Evolutionary conservation across 2,797 vertebrate species (phyloP), one percentile per base, ranked within the genome.

Genomic region (Sebastes cheni): DNA sequence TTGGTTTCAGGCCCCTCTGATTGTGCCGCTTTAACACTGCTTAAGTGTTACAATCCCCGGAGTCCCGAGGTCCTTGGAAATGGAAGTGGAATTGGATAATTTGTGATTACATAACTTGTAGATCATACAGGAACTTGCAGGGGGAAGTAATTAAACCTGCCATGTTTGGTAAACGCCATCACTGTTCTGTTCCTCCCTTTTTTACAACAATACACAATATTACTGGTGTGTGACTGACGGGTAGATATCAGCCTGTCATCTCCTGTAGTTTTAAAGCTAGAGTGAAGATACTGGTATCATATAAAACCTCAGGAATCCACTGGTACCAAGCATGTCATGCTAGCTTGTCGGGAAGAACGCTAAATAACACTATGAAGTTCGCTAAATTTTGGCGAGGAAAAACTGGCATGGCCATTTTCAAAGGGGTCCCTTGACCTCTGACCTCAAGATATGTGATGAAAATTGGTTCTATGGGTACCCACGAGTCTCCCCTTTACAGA

Each of bases 1-100:
- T 25, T 4, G 4, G 64, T 80, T 88, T 66, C 60, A 16, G 86
- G 76, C 79, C 77, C 60, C 2, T 54, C 71, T 88, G 83, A 88
- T 79, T 76, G 79, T 32, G 58, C 50, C 2, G 52, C 76, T 77
- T 88, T 72, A 85, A 73, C 79, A 42, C 22, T 18, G 82, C 42
- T 68, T 64, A 85, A 80, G 64, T 72, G 66, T 61, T 70, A 27
- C 16, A 18, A 27, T 84, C 82, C 54, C 69, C 23, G 8, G 64
- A 84, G 84, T 39, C 65, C n/a, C 0, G 10, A 72, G 30, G 34
- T 77, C 39, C 5, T 50, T 69, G 65, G 50, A 67, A 67, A 80
- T 12, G 12, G 61, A 80, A 60, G 62, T 2, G 23, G 34, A 72
- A 76, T 61, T 46, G 64, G 79, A 80, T 82, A 27, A 79, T 70